These are phyloP conservation scores for Eolophus roseicapilla DNA, from an alignment of 2,113 vertebrate genomes.

Conservation along the genomic window DNA sequence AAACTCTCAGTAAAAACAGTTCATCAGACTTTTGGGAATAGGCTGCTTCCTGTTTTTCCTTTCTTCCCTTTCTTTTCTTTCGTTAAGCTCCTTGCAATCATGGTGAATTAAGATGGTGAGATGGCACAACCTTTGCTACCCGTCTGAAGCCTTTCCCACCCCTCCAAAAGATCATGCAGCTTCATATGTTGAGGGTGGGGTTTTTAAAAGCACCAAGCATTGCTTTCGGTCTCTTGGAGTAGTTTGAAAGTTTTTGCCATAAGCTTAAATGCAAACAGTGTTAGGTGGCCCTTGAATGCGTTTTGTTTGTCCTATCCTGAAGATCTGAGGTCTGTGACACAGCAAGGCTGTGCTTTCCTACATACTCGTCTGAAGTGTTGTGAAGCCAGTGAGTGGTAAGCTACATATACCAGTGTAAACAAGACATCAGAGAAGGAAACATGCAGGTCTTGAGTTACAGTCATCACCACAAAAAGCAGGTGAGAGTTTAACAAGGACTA, in stretches of 20 bases:
- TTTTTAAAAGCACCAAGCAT: background rate
- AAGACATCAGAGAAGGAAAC: background rate
- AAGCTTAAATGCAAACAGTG: background rate
- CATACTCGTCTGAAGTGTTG: background rate
- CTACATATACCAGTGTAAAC: background rate
- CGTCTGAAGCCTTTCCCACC: background rate
- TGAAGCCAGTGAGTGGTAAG: background rate
- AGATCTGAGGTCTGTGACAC: background rate
- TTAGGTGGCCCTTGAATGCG: background rate
- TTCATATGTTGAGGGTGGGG: background rate
- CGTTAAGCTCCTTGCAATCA: background rate
- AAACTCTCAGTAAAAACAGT: background rate
- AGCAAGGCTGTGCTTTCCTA: background rate
- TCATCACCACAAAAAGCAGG: fast-evolving
- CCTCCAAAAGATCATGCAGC: background rate
- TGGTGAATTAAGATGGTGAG: background rate
- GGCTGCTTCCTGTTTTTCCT: background rate
- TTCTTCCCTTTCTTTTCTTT: background rate
- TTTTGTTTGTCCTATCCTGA: background rate
- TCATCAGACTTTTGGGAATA: background rate
- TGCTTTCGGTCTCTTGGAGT: background rate
- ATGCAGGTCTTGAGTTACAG: background rate
- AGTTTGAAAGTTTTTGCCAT: background rate
- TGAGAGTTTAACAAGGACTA: background rate
- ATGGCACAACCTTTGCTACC: background rate